Evolutionary conservation across 2,113 vertebrate genomes (phyloP).

Genomic region (Romanogobio albipinnatus): DNA sequence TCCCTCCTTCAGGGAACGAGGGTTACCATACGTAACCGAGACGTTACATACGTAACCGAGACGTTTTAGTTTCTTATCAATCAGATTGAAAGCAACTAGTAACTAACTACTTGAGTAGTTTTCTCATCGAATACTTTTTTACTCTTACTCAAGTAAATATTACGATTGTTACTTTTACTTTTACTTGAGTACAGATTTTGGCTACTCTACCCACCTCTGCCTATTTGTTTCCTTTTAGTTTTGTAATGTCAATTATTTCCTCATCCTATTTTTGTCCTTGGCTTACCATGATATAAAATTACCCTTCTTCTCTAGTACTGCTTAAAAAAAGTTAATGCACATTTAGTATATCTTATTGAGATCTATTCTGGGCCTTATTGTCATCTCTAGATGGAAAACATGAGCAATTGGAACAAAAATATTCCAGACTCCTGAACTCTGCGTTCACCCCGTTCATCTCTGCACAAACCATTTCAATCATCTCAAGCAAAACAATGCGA

Average conservation of each 20-base stretch:
- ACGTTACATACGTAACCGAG: too few relatives aligned
- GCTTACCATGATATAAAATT: not conserved
- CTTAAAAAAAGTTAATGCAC: not conserved
- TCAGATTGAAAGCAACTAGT: too few relatives aligned
- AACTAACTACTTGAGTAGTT: too few relatives aligned
- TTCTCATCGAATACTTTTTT: too few relatives aligned
- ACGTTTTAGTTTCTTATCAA: too few relatives aligned
- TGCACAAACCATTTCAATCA: slow-evolving; percentile 33
- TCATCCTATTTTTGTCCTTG: not conserved
- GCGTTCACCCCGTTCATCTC: slow-evolving; percentile 33
- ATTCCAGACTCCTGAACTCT: slow-evolving; percentile 15
- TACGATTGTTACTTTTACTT: too few relatives aligned
- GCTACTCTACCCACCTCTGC: too few relatives aligned
- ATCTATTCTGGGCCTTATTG: slow-evolving; percentile 11
- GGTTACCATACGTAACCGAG: too few relatives aligned
- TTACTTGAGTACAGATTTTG: too few relatives aligned
- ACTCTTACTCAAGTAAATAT: too few relatives aligned
- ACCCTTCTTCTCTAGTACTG: not conserved
- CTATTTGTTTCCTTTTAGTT: not conserved
- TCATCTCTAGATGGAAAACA: slow-evolving; percentile 24
- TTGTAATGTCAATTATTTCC: not conserved
- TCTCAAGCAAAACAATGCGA: slow-evolving; percentile 31
- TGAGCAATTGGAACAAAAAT: slow-evolving; percentile 2
- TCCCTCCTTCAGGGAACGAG: too few relatives aligned
- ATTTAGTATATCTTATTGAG: not conserved